These are phyloP conservation scores for Tortrix viridana DNA, from an alignment of 2,888 invertebrate species.

Conservation along the genomic window DNA sequence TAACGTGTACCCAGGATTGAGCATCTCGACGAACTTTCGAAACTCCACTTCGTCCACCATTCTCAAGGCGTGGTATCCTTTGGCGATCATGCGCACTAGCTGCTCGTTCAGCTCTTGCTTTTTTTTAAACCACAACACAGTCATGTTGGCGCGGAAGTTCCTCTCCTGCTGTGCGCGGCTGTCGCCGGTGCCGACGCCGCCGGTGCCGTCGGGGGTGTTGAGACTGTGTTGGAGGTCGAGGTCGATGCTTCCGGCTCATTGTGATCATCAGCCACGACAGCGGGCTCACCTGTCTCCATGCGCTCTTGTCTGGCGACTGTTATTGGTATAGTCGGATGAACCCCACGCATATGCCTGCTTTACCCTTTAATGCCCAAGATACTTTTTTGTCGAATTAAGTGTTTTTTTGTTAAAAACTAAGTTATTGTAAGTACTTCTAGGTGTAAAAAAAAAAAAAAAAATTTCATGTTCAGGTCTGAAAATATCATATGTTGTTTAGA, in stretches of 20 bases:
- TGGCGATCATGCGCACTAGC: constrained; percentile 5
- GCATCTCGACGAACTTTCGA: constrained; percentile 7
- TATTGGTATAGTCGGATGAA: no score
- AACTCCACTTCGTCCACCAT: constrained; percentile 12
- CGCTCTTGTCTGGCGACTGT: no score
- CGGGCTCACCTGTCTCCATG: no score
- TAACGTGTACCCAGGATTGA: constrained; percentile 6
- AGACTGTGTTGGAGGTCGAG: no score
- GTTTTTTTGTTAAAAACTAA: background rate
- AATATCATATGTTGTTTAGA: background rate
- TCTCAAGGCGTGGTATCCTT: constrained; percentile 4
- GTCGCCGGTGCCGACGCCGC: no score
- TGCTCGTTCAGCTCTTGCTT: constrained; percentile 2
- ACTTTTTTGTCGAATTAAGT: background rate
- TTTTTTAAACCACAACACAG: no score
- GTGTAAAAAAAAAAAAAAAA: background rate
- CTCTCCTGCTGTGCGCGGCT: no score
- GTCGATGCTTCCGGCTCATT: no score
- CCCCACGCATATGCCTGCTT: no score
- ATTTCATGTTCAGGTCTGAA: background rate
- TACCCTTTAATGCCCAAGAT: background rate
- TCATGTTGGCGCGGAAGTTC: no score
- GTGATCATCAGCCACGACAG: no score
- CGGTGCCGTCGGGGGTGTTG: no score
- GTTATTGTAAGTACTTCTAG: background rate